Evolutionary conservation across 2,888 invertebrate genomes (phyloP).

Genomic region (Hyles lineata): DNA sequence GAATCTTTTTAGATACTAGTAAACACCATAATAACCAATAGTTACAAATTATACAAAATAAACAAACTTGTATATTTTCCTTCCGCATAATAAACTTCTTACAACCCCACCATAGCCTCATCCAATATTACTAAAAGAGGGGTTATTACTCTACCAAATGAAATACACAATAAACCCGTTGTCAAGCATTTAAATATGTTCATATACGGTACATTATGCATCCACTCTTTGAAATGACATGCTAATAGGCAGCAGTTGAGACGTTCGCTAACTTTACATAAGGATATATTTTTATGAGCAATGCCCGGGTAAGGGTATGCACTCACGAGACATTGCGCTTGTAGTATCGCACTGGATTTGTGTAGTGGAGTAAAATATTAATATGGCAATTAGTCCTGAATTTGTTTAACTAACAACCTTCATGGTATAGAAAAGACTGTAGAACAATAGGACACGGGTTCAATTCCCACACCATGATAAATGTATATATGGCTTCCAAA

Average conservation of each 20-base stretch:
- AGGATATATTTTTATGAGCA: constrained; percentile 6
- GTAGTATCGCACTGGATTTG: no score
- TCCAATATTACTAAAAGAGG: not conserved
- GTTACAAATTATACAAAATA: not conserved
- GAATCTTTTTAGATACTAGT: no score
- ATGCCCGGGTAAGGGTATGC: no score
- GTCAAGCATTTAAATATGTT: constrained; percentile 12
- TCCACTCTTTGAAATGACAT: constrained; percentile 7
- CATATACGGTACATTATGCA: not conserved
- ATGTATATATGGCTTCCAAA: no score
- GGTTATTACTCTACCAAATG: not conserved
- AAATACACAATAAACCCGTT: constrained; percentile 15
- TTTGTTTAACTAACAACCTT: no score
- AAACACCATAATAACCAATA: not conserved
- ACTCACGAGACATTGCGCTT: no score
- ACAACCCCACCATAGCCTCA: not conserved
- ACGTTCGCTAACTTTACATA: not conserved
- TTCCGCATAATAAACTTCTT: not conserved
- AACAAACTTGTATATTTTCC: not conserved
- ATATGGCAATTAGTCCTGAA: no score
- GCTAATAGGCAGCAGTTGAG: constrained; percentile 5
- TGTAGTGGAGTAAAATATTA: no score
- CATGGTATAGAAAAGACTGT: no score
- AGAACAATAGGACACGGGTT: no score
- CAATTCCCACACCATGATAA: no score